Conservation (phyloP, 2,797 vertebrate genomes). For the Myotis findleyi region DNA sequence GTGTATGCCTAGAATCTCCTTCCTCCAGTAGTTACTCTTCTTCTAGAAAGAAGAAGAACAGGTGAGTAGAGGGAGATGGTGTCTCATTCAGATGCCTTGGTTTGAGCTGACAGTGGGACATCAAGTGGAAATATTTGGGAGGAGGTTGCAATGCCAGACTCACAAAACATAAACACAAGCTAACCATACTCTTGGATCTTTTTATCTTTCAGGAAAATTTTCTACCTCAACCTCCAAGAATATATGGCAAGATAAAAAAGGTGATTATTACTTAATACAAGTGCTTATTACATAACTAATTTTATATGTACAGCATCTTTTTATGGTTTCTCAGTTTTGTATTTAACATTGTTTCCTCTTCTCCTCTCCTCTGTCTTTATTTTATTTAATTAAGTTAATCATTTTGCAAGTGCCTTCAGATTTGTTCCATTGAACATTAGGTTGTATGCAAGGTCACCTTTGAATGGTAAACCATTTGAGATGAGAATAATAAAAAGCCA, state of each 20-base stretch:
- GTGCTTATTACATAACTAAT: neutral
- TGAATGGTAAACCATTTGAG: neutral
- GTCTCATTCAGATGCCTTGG: neutral
- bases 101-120: neutral
- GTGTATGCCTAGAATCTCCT: neutral
- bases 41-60: neutral
- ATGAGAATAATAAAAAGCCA: neutral
- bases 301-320: neutral
- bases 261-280: slow-evolving; percentile 50
- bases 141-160: neutral
- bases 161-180: neutral
- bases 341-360: neutral
- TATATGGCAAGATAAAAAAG: neutral
- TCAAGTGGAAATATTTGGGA: neutral
- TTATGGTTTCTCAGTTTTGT: neutral
- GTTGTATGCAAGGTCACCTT: neutral
- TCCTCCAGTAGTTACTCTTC: neutral
- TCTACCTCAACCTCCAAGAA: neutral
- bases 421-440: neutral
- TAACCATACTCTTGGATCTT: neutral
- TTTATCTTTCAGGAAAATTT: slow-evolving; percentile 60
- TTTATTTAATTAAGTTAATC: neutral
- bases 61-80: neutral
- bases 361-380: neutral
- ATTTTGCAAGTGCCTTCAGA: neutral